A percentile compares a stretch with the other conserved stretches of the same genome.
Evolutionary conservation across 2,797 vertebrate species (phyloP).

Genomic region (Aldrovandia affinis): DNA sequence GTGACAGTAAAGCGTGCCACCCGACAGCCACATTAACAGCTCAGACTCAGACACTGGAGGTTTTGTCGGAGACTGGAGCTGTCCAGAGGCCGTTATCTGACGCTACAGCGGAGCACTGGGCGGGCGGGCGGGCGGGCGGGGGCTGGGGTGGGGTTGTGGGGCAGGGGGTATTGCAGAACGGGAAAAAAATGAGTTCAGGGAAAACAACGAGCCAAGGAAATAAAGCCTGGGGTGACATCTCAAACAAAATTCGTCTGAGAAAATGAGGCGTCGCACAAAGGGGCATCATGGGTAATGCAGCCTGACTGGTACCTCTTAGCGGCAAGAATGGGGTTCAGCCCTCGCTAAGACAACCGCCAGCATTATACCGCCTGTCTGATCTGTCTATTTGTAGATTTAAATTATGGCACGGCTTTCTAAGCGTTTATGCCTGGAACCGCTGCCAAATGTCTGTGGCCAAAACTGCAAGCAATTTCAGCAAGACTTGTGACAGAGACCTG

Average conservation of each 20-base stretch:
- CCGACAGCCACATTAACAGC: not conserved
- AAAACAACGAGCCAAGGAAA: not conserved
- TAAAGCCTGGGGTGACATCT: not conserved
- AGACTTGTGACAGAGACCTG: no score
- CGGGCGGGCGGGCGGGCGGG: not conserved
- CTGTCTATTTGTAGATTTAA: no score
- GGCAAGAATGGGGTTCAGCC: no score
- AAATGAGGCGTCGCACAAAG: not conserved
- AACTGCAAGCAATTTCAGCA: no score
- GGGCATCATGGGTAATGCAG: not conserved
- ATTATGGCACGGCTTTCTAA: no score
- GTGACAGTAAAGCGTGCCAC: not conserved
- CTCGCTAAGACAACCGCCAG: no score
- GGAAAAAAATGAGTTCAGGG: not conserved
- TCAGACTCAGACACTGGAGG: not conserved
- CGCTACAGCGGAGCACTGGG: not conserved
- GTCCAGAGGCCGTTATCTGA: not conserved
- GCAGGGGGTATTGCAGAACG: not conserved
- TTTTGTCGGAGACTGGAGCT: not conserved
- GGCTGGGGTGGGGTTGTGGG: no score
- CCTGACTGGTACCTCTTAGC: not conserved
- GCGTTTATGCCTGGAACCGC: no score
- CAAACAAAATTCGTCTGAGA: not conserved
- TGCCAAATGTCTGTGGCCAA: no score
- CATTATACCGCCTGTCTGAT: no score